A percentile compares a stretch with the other conserved stretches of the same genome.
phyloP scores from a whole-genome alignment of 1,140 invertebrate species.

The Triops longicaudatus region DNA sequence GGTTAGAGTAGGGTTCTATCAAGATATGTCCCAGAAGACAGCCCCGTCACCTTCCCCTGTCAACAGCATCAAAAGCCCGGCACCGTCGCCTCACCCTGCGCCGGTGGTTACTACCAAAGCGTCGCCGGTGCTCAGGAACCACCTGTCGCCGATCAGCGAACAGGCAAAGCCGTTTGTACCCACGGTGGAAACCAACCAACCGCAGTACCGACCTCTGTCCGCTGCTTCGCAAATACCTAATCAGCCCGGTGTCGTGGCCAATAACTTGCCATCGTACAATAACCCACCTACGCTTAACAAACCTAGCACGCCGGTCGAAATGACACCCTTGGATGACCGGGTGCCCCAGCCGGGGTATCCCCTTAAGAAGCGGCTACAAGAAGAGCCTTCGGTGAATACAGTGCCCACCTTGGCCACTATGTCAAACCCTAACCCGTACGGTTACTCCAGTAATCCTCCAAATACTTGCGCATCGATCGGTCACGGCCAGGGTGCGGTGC shows the following conservation, averaged over 20 bases:
- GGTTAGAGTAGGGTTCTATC: slow-evolving; percentile 66
- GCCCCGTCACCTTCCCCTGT: neutral
- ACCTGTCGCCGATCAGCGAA: slow-evolving; percentile 25
- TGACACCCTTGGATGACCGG: neutral
- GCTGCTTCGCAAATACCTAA: slow-evolving; percentile 28
- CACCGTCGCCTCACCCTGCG: neutral
- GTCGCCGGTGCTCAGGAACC: slow-evolving; percentile 27
- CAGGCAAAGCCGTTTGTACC: slow-evolving; percentile 28
- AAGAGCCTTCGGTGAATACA: slow-evolving; percentile 33
- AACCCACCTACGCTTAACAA: slow-evolving; percentile 16
- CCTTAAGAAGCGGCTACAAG: slow-evolving; percentile 23
- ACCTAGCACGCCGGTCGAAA: neutral
- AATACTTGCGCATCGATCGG: neutral
- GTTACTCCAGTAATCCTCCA: slow-evolving; percentile 11
- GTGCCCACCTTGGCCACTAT: slow-evolving; percentile 51
- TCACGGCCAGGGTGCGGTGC: slow-evolving; percentile 26
- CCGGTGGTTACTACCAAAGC: slow-evolving; percentile 27
- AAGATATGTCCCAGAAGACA: slow-evolving; percentile 55
- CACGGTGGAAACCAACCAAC: slow-evolving; percentile 26
- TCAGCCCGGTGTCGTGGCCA: neutral
- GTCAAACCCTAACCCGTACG: slow-evolving; percentile 41
- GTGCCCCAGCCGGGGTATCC: slow-evolving; percentile 20
- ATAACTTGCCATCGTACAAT: slow-evolving; percentile 20
- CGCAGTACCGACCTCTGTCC: slow-evolving; percentile 26
- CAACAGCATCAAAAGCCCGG: slow-evolving; percentile 10